phyloP scores from a whole-genome alignment of 2,888 invertebrate species.

The Heliconius erato region DNA sequence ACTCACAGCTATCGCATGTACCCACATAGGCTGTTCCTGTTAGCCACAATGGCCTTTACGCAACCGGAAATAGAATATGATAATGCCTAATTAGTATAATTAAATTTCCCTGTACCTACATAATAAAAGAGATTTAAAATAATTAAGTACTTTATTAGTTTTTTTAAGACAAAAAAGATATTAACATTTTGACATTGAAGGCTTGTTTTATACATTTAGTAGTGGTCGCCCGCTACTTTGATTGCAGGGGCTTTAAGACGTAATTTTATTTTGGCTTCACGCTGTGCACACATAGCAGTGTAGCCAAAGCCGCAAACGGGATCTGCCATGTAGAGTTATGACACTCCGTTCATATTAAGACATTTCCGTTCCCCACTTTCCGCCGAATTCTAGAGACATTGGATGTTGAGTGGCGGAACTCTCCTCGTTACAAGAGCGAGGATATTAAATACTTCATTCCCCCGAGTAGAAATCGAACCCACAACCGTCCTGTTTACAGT shows the following conservation, averaged over 20 bases:
- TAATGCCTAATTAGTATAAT: neutral
- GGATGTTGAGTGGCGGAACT: too few species aligned
- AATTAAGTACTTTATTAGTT: neutral
- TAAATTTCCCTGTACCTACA: constrained; percentile 5
- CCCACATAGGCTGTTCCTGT: neutral
- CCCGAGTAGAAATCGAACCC: too few species aligned
- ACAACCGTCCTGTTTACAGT: too few species aligned
- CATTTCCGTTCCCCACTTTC: neutral
- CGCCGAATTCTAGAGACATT: too few species aligned
- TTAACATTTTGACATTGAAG: neutral
- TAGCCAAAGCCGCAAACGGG: neutral
- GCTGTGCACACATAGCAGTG: neutral
- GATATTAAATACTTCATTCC: too few species aligned
- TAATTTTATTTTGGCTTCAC: neutral
- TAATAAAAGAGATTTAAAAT: constrained; percentile 6
- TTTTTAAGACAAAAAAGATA: neutral
- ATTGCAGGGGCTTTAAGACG: neutral
- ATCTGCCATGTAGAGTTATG: neutral
- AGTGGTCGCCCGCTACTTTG: neutral
- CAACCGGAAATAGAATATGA: neutral
- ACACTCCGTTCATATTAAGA: neutral
- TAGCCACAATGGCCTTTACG: neutral
- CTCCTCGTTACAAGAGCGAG: too few species aligned
- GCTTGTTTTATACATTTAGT: neutral
- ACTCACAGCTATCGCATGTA: neutral